A percentile compares a stretch with the other conserved stretches of the same genome.
phyloP scores from a whole-genome alignment of 2,797 vertebrate species.

The Linurgus olivaceus region DNA sequence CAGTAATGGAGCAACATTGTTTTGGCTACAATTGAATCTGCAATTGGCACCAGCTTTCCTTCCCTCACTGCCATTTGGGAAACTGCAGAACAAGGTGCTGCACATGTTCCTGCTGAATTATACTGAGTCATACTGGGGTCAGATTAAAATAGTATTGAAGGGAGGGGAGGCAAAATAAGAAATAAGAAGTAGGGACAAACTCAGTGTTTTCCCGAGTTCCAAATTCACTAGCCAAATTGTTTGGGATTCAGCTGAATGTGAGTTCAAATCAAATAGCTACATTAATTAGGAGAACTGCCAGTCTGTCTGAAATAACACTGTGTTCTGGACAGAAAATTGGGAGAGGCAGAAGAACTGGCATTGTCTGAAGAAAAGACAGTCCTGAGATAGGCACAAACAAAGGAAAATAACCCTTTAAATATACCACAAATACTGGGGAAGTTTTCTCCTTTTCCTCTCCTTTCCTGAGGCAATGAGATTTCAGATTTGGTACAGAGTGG shows the following conservation, averaged over 20 bases:
- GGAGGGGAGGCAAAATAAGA: not conserved
- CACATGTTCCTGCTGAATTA: constrained; percentile 51
- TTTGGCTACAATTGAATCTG: constrained; percentile 72
- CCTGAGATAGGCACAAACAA: not conserved
- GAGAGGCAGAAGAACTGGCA: not conserved
- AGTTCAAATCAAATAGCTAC: not conserved
- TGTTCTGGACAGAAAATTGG: not conserved
- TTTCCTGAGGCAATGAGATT: not conserved
- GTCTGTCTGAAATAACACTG: not conserved
- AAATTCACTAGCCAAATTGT: not conserved
- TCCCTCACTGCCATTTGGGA: constrained; percentile 67
- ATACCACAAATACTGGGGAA: not conserved
- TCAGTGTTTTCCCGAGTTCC: not conserved
- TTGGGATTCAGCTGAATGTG: not conserved
- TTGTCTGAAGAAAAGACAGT: not conserved
- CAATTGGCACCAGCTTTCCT: constrained; percentile 65
- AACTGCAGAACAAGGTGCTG: constrained; percentile 58
- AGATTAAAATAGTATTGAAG: not conserved
- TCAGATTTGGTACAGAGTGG: not conserved
- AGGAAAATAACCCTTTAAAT: not conserved
- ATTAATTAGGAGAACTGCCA: constrained; percentile 15
- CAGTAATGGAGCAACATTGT: constrained; percentile 73
- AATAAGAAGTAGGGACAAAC: not conserved
- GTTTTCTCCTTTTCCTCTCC: not conserved
- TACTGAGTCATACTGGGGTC: constrained; percentile 12